These are phyloP conservation scores for Sorex maritimensis DNA, from an alignment of 2,797 vertebrate species.

Conservation along the genomic window DNA sequence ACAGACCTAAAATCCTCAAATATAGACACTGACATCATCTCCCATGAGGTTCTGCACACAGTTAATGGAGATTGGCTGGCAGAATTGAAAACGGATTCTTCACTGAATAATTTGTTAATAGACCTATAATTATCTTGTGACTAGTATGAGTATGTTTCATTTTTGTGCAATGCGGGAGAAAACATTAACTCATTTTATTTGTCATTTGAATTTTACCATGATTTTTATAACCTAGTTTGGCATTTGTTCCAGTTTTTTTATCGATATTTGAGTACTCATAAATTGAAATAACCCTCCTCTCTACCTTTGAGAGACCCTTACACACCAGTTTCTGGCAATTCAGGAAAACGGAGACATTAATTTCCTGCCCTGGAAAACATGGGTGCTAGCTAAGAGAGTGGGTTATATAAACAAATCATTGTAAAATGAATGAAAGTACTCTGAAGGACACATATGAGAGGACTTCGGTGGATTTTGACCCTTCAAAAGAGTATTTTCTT, in stretches of 20 bases:
- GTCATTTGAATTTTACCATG: background rate
- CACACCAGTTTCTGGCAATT: background rate
- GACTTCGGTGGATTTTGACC: background rate
- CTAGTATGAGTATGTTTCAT: background rate
- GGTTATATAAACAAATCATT: background rate
- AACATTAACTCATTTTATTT: background rate
- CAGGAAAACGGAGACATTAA: background rate
- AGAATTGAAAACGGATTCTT: background rate
- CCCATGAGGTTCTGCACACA: background rate
- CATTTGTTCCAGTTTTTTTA: background rate
- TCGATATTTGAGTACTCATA: background rate
- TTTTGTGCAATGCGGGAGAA: background rate
- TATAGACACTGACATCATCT: background rate
- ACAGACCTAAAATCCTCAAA: background rate
- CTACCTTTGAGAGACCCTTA: background rate
- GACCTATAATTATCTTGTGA: slow-evolving; percentile 18
- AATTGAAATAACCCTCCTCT: background rate
- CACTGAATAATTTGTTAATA: slow-evolving; percentile 29
- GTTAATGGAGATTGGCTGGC: background rate
- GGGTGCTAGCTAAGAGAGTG: background rate
- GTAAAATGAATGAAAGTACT: background rate
- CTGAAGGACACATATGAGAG: background rate
- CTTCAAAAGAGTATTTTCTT: background rate
- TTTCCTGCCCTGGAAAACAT: background rate
- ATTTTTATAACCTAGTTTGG: background rate